A percentile compares a stretch with the other conserved stretches of the same genome.
Evolutionary conservation across 2,797 vertebrate species (phyloP).

Genomic region (Sebastes cheni): DNA sequence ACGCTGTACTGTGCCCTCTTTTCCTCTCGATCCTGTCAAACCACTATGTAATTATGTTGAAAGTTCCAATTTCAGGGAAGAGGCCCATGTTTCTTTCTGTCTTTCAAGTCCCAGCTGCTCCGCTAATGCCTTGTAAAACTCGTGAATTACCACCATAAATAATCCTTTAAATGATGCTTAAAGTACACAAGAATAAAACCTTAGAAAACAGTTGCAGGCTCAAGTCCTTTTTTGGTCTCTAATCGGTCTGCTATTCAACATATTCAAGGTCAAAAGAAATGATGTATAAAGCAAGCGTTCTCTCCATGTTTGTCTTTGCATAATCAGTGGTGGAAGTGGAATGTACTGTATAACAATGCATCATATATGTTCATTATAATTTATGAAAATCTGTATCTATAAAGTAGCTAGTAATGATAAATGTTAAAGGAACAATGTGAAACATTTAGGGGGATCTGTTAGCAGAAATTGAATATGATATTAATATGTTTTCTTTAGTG

Average conservation of each 20-base stretch:
- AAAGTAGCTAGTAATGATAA: too few relatives aligned
- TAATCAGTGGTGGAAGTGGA: background rate
- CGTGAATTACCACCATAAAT: slow-evolving; percentile 55
- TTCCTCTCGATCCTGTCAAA: slow-evolving; percentile 73
- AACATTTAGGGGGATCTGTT: background rate
- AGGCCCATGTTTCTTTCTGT: slow-evolving; percentile 74
- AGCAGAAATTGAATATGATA: background rate
- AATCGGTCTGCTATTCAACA: background rate
- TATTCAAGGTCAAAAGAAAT: background rate
- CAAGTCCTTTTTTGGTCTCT: slow-evolving; percentile 2
- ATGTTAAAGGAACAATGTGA: background rate
- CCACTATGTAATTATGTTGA: slow-evolving; percentile 78
- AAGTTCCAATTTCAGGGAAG: slow-evolving; percentile 66
- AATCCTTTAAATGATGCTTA: slow-evolving; percentile 36
- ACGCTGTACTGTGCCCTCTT: slow-evolving; percentile 51
- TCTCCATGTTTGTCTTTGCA: background rate
- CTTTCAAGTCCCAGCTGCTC: slow-evolving; percentile 81
- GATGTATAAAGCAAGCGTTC: too few relatives aligned
- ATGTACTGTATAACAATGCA: background rate
- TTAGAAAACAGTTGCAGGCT: background rate
- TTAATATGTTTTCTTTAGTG: background rate
- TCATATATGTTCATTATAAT: too few relatives aligned
- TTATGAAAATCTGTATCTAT: too few relatives aligned
- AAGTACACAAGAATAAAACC: slow-evolving; percentile 30
- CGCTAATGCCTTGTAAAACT: slow-evolving; percentile 64